Percentiles rank a stretch among this genome's conserved stretches.
Conservation (phyloP, 2,113 vertebrate genomes). For the Podarcis cretensis region DNA sequence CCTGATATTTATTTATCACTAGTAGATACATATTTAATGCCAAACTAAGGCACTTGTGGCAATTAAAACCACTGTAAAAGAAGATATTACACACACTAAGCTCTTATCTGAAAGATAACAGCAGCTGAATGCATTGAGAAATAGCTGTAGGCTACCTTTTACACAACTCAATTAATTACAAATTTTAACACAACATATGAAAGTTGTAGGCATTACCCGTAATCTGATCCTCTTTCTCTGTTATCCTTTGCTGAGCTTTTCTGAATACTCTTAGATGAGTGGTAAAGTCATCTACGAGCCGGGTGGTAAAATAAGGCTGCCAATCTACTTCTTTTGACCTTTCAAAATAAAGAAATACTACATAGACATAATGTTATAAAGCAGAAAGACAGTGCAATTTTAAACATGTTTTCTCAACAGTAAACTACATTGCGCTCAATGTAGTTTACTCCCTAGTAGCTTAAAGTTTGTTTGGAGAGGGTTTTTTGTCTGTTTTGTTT, state of each 20-base stretch:
- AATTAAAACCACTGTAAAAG: background rate
- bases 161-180: conserved; percentile 25
- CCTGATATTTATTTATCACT: background rate
- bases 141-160: background rate
- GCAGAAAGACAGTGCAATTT: background rate
- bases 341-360: conserved; percentile 49
- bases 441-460: no score
- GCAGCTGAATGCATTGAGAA: background rate
- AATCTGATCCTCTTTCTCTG: conserved; percentile 90
- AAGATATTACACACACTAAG: background rate
- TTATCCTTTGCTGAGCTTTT: conserved; percentile 95
- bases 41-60: background rate
- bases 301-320: conserved; percentile 98
- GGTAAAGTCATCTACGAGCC: conserved; percentile 97
- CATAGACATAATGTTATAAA: conserved; percentile 20
- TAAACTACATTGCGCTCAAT: background rate
- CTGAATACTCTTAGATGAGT: conserved; percentile 97
- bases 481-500: background rate
- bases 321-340: conserved; percentile 99
- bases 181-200: background rate
- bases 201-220: conserved; percentile 77
- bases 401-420: background rate
- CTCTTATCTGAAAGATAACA: background rate
- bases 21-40: background rate
- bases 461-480: background rate